phyloP scores from a whole-genome alignment of 2,888 invertebrate genomes.

The Timema cristinae region DNA sequence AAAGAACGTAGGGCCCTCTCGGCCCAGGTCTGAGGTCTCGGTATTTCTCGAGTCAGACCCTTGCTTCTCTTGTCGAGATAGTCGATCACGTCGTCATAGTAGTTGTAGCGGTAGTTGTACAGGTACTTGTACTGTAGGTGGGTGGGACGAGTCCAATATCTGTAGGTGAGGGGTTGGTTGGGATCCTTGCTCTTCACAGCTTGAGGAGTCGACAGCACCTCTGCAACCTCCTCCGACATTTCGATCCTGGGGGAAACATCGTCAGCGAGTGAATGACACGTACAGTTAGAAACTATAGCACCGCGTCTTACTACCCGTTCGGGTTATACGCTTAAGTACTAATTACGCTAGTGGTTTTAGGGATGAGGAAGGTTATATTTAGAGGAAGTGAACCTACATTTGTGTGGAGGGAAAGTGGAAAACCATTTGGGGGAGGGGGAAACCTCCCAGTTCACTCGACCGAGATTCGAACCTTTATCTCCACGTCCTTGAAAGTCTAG shows the following conservation, averaged over 20 bases:
- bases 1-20: constrained; percentile 75
- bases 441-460: no score
- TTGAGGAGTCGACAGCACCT: constrained; percentile 42
- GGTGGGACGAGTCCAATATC: constrained; percentile 82
- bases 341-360: no score
- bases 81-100: constrained; percentile 80
- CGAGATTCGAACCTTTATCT: no score
- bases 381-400: no score
- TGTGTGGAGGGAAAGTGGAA: no score
- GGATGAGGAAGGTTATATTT: no score
- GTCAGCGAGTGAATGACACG: no score
- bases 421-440: no score
- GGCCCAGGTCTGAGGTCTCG: constrained; percentile 80
- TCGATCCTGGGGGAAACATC: not conserved
- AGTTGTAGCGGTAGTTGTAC: constrained; percentile 79
- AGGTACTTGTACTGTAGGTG: constrained; percentile 78
- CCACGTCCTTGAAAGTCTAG: no score
- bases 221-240: constrained; percentile 39
- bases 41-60: constrained; percentile 63
- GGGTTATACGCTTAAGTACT: no score
- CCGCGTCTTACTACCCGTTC: no score
- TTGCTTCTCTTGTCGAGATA: constrained; percentile 72
- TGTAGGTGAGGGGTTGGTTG: constrained; percentile 65
- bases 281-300: no score
- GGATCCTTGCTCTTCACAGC: constrained; percentile 45